Evolutionary conservation across 2,797 vertebrate species (phyloP).

Genomic region (Galago senegalensis): DNA sequence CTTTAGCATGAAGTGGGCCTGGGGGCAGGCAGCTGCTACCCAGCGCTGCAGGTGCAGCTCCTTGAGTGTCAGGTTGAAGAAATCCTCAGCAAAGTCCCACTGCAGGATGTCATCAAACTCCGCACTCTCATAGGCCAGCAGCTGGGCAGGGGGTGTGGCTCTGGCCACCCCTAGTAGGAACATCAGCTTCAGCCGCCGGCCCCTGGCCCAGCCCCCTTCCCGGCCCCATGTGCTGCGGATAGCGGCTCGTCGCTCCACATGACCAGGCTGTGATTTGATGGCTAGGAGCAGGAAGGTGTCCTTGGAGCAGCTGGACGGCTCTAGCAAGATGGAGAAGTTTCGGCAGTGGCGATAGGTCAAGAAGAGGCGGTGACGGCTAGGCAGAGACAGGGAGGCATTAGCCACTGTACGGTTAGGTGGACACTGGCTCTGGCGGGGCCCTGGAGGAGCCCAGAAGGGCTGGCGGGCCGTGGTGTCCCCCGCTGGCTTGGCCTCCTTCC

Average conservation of each 20-base stretch:
- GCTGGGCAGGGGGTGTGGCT: constrained; percentile 85
- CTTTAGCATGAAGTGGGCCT: constrained; percentile 88
- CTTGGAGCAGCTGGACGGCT: constrained; percentile 85
- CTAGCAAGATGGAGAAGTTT: constrained; percentile 87
- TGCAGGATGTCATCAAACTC: constrained; percentile 90
- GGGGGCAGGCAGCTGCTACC: constrained; percentile 86
- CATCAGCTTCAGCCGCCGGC: constrained; percentile 85
- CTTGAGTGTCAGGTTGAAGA: constrained; percentile 92
- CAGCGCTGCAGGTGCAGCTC: constrained; percentile 91
- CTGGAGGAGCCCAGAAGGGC: not conserved
- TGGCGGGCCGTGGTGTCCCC: not conserved
- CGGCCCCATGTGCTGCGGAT: constrained; percentile 91
- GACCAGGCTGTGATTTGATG: constrained; percentile 89
- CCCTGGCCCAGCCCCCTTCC: constrained; percentile 60
- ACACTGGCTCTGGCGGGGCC: constrained; percentile 68
- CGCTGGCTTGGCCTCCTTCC: constrained; percentile 67
- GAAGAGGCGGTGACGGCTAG: constrained; percentile 87
- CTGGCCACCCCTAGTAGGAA: constrained; percentile 88
- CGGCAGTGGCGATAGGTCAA: constrained; percentile 90
- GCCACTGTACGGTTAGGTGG: constrained; percentile 75
- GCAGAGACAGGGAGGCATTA: constrained; percentile 84
- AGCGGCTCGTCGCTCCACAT: constrained; percentile 87
- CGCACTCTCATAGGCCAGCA: constrained; percentile 88
- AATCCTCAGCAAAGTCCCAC: constrained; percentile 91
- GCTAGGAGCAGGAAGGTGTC: constrained; percentile 90